Percentiles rank a stretch among this genome's conserved stretches.
Conservation (phyloP, 2,113 vertebrate genomes). For the Peucedramus taeniatus region DNA sequence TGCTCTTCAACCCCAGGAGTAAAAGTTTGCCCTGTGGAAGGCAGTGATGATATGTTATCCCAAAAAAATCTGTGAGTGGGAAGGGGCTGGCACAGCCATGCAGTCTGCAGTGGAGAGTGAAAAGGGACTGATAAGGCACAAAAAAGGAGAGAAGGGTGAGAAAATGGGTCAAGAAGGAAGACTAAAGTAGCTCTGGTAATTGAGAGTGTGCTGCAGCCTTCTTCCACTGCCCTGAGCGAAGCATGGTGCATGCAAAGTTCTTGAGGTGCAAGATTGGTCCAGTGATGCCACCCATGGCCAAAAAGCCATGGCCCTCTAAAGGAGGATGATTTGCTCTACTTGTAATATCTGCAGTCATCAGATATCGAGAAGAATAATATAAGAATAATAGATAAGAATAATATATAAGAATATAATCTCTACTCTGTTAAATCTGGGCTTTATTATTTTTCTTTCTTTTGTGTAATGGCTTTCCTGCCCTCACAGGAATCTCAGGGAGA, state of each 20-base stretch:
- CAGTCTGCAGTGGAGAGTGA: accelerated
- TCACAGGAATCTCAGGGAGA: neutral
- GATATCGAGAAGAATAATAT: neutral
- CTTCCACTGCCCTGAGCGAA: neutral
- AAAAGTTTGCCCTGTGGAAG: neutral
- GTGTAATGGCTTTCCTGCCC: neutral
- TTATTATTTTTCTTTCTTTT: neutral
- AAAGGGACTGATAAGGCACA: neutral
- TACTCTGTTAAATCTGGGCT: neutral
- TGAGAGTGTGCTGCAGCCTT: accelerated
- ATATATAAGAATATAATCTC: neutral
- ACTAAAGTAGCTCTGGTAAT: neutral
- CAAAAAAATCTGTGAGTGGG: accelerated
- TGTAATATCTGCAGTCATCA: neutral
- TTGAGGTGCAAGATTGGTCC: neutral
- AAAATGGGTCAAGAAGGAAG: neutral
- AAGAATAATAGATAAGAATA: neutral
- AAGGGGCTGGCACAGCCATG: neutral
- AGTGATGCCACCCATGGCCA: neutral
- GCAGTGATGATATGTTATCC: neutral
- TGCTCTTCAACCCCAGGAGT: neutral
- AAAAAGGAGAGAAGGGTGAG: neutral
- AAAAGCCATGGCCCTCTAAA: neutral
- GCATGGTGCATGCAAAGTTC: neutral
- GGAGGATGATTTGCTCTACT: neutral